Percentiles rank a stretch among this genome's conserved stretches.
Conservation (phyloP, 2,113 vertebrate species). For the Dipodomys ordii region DNA sequence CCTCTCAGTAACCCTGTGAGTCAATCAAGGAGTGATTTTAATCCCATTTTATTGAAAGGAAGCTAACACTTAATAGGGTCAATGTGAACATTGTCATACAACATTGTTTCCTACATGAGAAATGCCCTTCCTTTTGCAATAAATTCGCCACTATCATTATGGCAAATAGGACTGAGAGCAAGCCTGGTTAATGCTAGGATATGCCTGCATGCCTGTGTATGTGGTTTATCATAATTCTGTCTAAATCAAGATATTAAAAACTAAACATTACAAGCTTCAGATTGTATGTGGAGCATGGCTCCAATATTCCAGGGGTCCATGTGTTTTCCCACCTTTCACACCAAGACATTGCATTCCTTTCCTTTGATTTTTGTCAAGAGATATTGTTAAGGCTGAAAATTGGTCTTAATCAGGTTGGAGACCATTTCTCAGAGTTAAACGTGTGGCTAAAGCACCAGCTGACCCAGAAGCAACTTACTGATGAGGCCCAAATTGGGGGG, state of each 20-base stretch:
- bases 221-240: background rate
- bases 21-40: background rate
- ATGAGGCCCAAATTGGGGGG: background rate
- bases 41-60: conserved; percentile 46
- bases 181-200: background rate
- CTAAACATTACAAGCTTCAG: background rate
- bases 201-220: background rate
- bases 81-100: background rate
- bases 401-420: background rate
- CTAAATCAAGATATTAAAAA: background rate
- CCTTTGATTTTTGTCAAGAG: conserved; percentile 31
- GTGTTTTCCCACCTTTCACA: conserved; percentile 48
- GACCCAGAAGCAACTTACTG: background rate
- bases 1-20: background rate
- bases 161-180: background rate
- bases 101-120: background rate
- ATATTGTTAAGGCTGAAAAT: background rate
- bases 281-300: background rate
- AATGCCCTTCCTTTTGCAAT: background rate
- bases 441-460: background rate
- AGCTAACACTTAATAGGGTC: background rate
- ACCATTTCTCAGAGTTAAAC: background rate
- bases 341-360: conserved; percentile 3
- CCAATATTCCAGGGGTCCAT: background rate
- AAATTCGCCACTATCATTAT: background rate